Base-by-base conservation (phyloP, 2,113 vertebrate species). In the Maylandia zebra region DNA sequence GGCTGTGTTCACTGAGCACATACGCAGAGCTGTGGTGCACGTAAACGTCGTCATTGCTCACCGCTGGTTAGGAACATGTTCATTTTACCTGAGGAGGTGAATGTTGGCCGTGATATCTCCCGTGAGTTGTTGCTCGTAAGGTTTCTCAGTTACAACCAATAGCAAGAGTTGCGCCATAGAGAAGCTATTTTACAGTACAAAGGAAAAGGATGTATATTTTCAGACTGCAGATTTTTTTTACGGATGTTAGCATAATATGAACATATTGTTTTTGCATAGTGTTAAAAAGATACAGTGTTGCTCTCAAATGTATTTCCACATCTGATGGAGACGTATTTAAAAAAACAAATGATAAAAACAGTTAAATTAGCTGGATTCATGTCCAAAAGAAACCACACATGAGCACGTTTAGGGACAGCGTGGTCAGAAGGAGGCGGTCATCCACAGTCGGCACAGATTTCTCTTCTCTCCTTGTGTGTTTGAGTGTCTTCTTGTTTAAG, bases 161-260 rank as follows among this genome's bases (percentile, higher is more conserved):
- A 91, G 91, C 85, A 86, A 87, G 83, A 91, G 83, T 86, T 89
- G 90, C 91, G 93, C 86, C 90, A 92, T 88, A 93, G 87, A 93
- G 94, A 95, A 93, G 92, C 90, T 95, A 96, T 96, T 96, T 96
- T 96, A 95, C 94, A 90, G 93, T 95, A 93, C 86, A 94, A 93
- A 95, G 93, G 93, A 93, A 94, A 55, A 93, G 95, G 94, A 94
- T 96, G 96, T 96, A 96, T 97, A 96, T 96, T 96, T 96, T 96
- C 93, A 95, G 93, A 95, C 89, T 93, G 95, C 94, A 95, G 90
- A 89, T 89, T 94, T 96, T 96, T 96, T 96, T 96, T 96, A 95
- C 94, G 48, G 90, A 95, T 94, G 86, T 89, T 91, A 32, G 93
- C 94, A 90, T 93, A 91, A 88, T 83, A 94, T 93, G 85, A 91